Conservation (phyloP, 1,140 invertebrate genomes). For the Philaenus spumarius region DNA sequence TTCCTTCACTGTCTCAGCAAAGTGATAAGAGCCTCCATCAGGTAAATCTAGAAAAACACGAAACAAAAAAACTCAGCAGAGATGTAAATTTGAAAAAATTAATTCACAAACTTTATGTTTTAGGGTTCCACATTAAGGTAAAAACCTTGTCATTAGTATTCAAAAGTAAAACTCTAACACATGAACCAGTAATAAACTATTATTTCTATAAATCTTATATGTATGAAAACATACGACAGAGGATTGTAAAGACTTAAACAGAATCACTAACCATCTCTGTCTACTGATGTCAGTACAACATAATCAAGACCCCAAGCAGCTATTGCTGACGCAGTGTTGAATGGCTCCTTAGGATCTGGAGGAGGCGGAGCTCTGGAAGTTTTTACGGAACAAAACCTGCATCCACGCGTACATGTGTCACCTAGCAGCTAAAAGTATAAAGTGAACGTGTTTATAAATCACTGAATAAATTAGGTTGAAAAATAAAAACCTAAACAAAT, state of each 20-base stretch:
- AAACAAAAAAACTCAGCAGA: slow-evolving; percentile 13
- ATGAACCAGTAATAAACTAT: too few relatives aligned
- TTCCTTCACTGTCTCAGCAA: slow-evolving; percentile 83
- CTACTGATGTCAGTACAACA: slow-evolving; percentile 96
- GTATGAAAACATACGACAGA: too few relatives aligned
- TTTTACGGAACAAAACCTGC: slow-evolving; percentile 98
- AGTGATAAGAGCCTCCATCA: slow-evolving; percentile 87
- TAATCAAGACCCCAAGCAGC: slow-evolving; percentile 94
- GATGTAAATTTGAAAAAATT: slow-evolving; percentile 11
- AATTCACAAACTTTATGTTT: slow-evolving; percentile 12
- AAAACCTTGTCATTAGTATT: too few relatives aligned
- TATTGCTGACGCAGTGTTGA: slow-evolving; percentile 89
- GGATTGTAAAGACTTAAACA: too few relatives aligned
- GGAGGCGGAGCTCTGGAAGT: slow-evolving; percentile 87
- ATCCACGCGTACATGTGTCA: slow-evolving; percentile 87
- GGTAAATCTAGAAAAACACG: slow-evolving; percentile 58
- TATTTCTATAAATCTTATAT: too few relatives aligned
- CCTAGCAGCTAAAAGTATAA: slow-evolving; percentile 68
- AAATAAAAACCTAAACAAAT: too few relatives aligned
- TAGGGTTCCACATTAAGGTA: too few relatives aligned
- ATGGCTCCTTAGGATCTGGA: slow-evolving; percentile 84
- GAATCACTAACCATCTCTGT: slow-evolving; percentile 73
- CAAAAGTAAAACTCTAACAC: too few relatives aligned
- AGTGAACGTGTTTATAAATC: too few relatives aligned
- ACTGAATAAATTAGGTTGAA: too few relatives aligned